phyloP scores from a whole-genome alignment of 2,797 vertebrate genomes.

The Hippocampus kuda region DNA sequence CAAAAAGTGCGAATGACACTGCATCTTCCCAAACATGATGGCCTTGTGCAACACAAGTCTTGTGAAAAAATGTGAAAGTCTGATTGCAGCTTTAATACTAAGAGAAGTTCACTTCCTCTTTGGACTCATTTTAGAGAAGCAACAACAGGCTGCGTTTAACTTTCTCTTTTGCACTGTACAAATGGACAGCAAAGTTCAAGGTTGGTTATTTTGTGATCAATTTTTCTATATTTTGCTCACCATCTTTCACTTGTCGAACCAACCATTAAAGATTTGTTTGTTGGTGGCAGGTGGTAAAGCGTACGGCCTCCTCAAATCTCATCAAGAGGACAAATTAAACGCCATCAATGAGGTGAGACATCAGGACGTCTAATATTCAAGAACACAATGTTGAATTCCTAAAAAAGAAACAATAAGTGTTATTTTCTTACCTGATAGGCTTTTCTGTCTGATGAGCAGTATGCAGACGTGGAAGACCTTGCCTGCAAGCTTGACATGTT shows the following conservation, averaged over 20 bases:
- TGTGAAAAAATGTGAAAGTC: slow-evolving; percentile 5
- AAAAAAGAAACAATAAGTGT: background rate
- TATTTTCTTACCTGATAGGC: slow-evolving; percentile 46
- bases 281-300: slow-evolving; percentile 66
- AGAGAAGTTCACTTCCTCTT: slow-evolving; percentile 55
- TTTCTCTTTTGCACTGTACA: slow-evolving; percentile 19
- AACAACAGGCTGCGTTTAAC: background rate
- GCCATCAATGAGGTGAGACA: slow-evolving; percentile 68
- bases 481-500: slow-evolving; percentile 68
- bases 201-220: slow-evolving; percentile 27
- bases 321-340: slow-evolving; percentile 70
- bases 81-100: slow-evolving; percentile 2
- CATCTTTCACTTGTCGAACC: background rate
- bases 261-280: background rate
- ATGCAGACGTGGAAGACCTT: slow-evolving; percentile 70
- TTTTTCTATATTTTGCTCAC: background rate
- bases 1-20: background rate
- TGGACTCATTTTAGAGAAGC: slow-evolving; percentile 23
- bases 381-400: background rate
- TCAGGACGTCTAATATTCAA: background rate
- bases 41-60: background rate
- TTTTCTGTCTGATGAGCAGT: slow-evolving; percentile 70
- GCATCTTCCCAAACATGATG: background rate
- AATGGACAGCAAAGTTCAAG: slow-evolving; percentile 54
- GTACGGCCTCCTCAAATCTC: slow-evolving; percentile 66